Evolutionary conservation across 2,113 vertebrate genomes (phyloP).

Genomic region (Ellobius talpinus): DNA sequence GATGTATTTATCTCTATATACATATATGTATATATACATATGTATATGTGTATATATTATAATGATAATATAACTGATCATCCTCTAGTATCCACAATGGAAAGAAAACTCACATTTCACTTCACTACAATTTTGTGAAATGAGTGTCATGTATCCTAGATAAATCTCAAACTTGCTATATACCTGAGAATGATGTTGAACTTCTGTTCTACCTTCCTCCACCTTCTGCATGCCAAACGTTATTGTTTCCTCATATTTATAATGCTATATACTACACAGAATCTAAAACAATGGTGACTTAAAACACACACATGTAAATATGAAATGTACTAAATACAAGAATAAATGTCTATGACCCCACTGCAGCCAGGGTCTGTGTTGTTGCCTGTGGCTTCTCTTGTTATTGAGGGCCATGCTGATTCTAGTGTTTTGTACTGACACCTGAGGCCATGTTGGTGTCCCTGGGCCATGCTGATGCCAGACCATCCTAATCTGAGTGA

Average conservation of each 20-base stretch:
- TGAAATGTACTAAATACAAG: slow-evolving; percentile 28
- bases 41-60: too few relatives aligned
- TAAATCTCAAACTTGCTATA: too few relatives aligned
- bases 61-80: neutral
- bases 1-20: neutral
- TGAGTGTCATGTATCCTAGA: neutral
- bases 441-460: neutral
- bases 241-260: neutral
- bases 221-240: neutral
- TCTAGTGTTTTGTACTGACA: neutral
- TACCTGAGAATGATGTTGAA: neutral
- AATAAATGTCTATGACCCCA: neutral
- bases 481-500: neutral
- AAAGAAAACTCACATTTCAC: slow-evolving; percentile 25
- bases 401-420: neutral
- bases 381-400: neutral
- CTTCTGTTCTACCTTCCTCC: neutral
- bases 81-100: neutral
- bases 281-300: neutral
- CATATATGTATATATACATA: too few relatives aligned
- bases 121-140: neutral
- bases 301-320: neutral
- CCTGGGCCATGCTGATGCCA: fast-evolving
- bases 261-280: neutral
- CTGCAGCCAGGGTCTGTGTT: neutral